Conservation (phyloP, 2,797 vertebrate species). For the Craterocephalus amniculus region DNA sequence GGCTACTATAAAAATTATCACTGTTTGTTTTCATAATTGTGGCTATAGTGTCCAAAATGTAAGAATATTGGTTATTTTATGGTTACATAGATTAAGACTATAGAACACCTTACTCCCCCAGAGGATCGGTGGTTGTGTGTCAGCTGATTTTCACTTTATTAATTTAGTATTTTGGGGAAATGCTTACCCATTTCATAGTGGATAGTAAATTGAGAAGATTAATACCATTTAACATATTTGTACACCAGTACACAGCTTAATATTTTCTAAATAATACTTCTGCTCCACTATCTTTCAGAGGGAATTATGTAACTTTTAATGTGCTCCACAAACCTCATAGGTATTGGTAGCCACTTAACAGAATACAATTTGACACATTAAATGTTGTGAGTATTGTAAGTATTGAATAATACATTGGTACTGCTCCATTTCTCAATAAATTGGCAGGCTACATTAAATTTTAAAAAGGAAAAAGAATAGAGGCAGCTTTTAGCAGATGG, state of each 20-base stretch:
- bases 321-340: not conserved
- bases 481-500: not conserved
- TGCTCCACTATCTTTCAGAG: not conserved
- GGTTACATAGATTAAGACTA: constrained; percentile 41
- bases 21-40: constrained; percentile 66
- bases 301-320: not conserved
- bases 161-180: constrained; percentile 37
- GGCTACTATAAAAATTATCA: constrained; percentile 58
- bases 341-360: not conserved
- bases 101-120: constrained; percentile 31
- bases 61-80: constrained; percentile 52
- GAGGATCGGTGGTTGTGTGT: constrained; percentile 30
- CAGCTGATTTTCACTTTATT: constrained; percentile 37
- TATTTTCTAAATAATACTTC: constrained; percentile 5
- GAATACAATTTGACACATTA: not conserved
- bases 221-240: not conserved
- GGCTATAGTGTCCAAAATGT: constrained; percentile 52
- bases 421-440: not conserved
- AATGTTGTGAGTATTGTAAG: not conserved
- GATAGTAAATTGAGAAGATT: constrained; percentile 13
- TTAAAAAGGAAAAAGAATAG: not conserved
- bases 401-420: not conserved
- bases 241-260: not conserved
- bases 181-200: constrained; percentile 1
- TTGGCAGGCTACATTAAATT: not conserved